Base-by-base conservation (phyloP, 2,888 invertebrate genomes). In the Pristionchus fissidentatus region DNA sequence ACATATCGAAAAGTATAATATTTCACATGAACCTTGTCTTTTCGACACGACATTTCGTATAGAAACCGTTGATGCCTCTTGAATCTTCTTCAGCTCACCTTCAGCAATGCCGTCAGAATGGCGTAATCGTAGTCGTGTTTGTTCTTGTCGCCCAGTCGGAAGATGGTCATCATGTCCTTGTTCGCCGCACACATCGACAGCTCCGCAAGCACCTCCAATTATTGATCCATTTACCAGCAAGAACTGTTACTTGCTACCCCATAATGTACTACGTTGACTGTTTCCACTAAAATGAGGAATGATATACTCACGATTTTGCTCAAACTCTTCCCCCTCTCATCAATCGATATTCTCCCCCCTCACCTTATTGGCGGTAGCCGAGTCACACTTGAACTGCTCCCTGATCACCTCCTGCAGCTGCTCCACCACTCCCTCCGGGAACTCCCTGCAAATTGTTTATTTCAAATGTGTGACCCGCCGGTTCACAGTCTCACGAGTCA, bases 41-140 rank as follows among this genome's bases (percentile, higher is more conserved):
- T 7, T 46, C 15, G 46, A 10, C 46, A 46, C 8, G 7, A 15
- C 15, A 46, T 7, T 46, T 46, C 15, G 15, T 15, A 10, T 46
- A 26, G 46, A 75, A 22, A 66, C n/a, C n/a, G n/a, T n/a, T n/a
- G 32, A 57, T 57, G 7, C 22, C 57, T 5, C 7, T 70, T 32
- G 10, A 70, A 70, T 29, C n/a, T n/a, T n/a, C n/a, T n/a, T n/a
- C 32, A 46, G n/a, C 19, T 35, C 15, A 82, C 82, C 91, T 96
- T 95, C 93, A 99, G 96, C 87, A 99, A 94, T 13, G 98, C 98
- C 4, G 97, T 97, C 84, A 99, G 94, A 91, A 99, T 97, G 35
- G 97, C 97, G 93, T 97, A 96, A 93, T 99, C 99, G 90, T 98
- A 94, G 93, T 98, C 97, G 92, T 97, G 97, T 92, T 97, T 97